A percentile compares a stretch with the other conserved stretches of the same genome.
Conservation (phyloP, 2,888 invertebrate genomes). For the Beris morrisii region DNA sequence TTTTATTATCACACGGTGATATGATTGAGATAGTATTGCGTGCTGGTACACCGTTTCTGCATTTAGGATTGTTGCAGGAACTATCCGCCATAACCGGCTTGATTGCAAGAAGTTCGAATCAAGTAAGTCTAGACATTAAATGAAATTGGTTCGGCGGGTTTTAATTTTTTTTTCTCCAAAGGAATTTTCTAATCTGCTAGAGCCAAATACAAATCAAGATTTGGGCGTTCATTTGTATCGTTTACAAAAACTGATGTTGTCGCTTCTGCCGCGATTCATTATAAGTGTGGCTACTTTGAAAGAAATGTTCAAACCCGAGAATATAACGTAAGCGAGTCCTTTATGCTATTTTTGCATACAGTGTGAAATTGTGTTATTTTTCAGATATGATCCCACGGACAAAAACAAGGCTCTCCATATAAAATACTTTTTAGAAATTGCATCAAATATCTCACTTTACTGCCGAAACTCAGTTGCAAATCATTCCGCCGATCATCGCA, state of each 20-base stretch:
- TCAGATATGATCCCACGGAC: constrained; percentile 36
- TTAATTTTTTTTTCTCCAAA: constrained; percentile 40
- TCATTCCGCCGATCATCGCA: constrained; percentile 60
- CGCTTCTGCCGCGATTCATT: constrained; percentile 72
- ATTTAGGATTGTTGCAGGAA: constrained; percentile 70
- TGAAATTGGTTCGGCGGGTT: not conserved
- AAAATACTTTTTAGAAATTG: constrained; percentile 62
- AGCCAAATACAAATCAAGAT: constrained; percentile 56
- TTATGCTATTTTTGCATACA: not conserved
- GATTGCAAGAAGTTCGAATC: constrained; percentile 69
- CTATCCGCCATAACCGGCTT: constrained; percentile 76
- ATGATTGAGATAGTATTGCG: constrained; percentile 77
- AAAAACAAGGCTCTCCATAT: constrained; percentile 54
- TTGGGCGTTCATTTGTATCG: constrained; percentile 65
- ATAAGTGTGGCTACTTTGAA: constrained; percentile 55
- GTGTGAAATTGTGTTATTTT: not conserved
- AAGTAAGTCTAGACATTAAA: constrained; percentile 44
- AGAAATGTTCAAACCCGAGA: constrained; percentile 48
- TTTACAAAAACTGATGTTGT: constrained; percentile 74
- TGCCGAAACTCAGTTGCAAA: constrained; percentile 67
- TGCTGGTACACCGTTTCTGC: constrained; percentile 67
- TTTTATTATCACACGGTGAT: constrained; percentile 79
- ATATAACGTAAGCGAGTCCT: constrained; percentile 39
- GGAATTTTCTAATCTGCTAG: constrained; percentile 48
- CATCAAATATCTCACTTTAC: constrained; percentile 72